phyloP scores from a whole-genome alignment of 1,140 invertebrate species.

The Drosophila carrolli region DNA sequence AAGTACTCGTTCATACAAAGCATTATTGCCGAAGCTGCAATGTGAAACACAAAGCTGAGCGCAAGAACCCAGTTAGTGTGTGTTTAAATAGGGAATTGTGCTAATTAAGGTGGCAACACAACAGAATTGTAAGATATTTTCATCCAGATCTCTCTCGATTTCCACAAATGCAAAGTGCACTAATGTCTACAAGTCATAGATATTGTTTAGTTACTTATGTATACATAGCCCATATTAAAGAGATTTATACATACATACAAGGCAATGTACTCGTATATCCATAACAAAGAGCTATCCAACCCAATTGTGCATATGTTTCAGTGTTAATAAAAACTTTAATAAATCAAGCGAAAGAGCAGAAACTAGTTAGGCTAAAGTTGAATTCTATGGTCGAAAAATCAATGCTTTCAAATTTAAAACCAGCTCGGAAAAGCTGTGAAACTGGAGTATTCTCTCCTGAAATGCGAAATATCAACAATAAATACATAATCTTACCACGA shows the following conservation, averaged over 20 bases:
- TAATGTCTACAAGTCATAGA: slow-evolving; percentile 12
- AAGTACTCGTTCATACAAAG: slow-evolving; percentile 50
- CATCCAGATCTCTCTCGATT: slow-evolving; percentile 34
- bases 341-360: slow-evolving; percentile 8
- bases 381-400: slow-evolving; percentile 22
- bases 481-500: slow-evolving; percentile 54
- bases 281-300: slow-evolving; percentile 75
- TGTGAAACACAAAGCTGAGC: slow-evolving; percentile 28
- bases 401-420: slow-evolving; percentile 3
- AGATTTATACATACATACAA: slow-evolving; percentile 19
- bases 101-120: slow-evolving; percentile 14
- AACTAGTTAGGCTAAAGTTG: slow-evolving; percentile 71
- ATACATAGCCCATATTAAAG: slow-evolving; percentile 16
- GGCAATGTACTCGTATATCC: slow-evolving; percentile 40
- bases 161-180: not conserved
- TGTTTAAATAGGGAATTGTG: slow-evolving; percentile 21
- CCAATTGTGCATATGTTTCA: slow-evolving; percentile 79
- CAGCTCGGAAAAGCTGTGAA: not conserved
- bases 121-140: slow-evolving; percentile 46
- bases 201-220: slow-evolving; percentile 48
- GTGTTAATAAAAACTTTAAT: slow-evolving; percentile 49
- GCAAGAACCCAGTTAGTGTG: slow-evolving; percentile 17
- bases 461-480: slow-evolving; percentile 54
- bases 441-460: not conserved
- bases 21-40: slow-evolving; percentile 64